phyloP scores from a whole-genome alignment of 2,797 vertebrate genomes.

The Spinus olivaceus region DNA sequence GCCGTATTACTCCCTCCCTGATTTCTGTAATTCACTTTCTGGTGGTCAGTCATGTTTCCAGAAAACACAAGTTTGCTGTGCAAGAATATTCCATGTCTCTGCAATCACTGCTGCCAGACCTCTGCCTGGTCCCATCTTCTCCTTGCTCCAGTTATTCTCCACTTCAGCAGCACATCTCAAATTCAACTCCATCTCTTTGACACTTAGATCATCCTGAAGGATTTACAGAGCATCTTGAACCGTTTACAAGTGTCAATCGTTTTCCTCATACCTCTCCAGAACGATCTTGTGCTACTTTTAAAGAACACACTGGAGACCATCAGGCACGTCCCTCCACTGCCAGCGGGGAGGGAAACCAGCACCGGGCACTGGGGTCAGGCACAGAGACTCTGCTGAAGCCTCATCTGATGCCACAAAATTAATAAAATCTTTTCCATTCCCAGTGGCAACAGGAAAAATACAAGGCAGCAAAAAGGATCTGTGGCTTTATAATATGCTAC shows the following conservation, averaged over 20 bases:
- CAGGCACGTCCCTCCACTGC: background rate
- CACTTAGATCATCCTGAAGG: background rate
- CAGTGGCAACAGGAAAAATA: background rate
- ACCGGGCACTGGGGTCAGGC: fast-evolving
- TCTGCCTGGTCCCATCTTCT: background rate
- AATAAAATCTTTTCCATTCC: constrained; percentile 39
- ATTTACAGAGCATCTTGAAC: background rate
- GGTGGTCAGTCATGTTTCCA: background rate
- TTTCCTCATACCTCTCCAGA: background rate
- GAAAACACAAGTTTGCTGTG: background rate
- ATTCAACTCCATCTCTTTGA: background rate
- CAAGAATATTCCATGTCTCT: background rate
- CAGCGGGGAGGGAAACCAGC: background rate
- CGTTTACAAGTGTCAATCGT: background rate
- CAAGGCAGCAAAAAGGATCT: constrained; percentile 30
- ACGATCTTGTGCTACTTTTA: background rate
- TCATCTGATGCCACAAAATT: background rate
- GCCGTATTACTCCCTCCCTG: fast-evolving
- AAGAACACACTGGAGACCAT: background rate
- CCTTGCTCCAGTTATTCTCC: background rate
- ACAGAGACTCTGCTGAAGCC: background rate
- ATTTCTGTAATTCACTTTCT: background rate
- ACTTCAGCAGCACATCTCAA: background rate
- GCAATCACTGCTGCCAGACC: background rate
- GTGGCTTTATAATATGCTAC: constrained; percentile 54